Conservation (phyloP, 2,113 vertebrate species). For the Asarcornis scutulata region DNA sequence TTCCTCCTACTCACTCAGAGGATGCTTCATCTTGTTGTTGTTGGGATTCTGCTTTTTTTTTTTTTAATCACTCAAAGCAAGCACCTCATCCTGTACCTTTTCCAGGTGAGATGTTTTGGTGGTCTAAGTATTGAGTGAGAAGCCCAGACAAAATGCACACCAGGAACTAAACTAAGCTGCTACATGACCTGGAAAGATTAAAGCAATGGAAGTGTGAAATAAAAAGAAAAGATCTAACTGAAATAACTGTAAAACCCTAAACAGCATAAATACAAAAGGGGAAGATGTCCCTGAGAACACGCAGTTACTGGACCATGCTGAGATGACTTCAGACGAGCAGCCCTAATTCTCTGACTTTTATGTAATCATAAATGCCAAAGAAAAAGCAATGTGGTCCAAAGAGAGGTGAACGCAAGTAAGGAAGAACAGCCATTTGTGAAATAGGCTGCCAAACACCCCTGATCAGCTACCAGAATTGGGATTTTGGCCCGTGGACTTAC, state of each 20-base stretch:
- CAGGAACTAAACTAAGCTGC: constrained; percentile 32
- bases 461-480: neutral
- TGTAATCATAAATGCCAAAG: constrained; percentile 24
- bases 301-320: constrained; percentile 8
- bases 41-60: neutral
- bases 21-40: neutral
- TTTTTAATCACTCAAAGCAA: neutral
- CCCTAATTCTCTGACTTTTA: constrained; percentile 52
- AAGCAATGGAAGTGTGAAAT: constrained; percentile 56
- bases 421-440: neutral
- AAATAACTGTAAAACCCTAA: constrained; percentile 50
- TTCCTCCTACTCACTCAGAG: neutral
- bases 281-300: neutral
- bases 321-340: constrained; percentile 2
- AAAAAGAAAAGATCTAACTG: constrained; percentile 45
- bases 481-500: neutral
- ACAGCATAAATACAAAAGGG: neutral
- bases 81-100: neutral
- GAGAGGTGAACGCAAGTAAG: neutral
- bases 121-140: constrained; percentile 25
- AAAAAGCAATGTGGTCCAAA: neutral
- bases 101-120: constrained; percentile 36
- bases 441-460: neutral
- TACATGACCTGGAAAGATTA: constrained; percentile 35
- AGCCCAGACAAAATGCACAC: neutral